Evolutionary conservation across 1,140 invertebrate genomes (phyloP).

Genomic region (Augochlora pura): DNA sequence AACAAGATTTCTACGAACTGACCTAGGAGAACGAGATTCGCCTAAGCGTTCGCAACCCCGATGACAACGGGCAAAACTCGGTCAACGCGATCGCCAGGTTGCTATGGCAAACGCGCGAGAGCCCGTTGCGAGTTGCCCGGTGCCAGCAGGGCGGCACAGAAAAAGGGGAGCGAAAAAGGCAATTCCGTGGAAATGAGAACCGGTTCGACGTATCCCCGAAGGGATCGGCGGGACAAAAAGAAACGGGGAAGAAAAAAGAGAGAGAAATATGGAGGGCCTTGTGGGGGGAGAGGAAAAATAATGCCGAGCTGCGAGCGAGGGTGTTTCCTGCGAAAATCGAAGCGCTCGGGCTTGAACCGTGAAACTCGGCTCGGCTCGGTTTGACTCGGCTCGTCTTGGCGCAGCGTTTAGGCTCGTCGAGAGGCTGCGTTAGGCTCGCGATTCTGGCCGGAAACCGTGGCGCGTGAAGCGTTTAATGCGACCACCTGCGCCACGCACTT

Average conservation of each 20-base stretch:
- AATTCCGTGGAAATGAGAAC: conserved; percentile 30
- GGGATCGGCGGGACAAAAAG: not conserved
- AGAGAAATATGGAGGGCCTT: no score
- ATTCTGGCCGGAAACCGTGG: no score
- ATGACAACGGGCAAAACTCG: not conserved
- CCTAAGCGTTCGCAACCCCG: no score
- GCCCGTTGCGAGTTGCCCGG: no score
- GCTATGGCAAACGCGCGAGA: not conserved
- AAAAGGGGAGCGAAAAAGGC: not conserved
- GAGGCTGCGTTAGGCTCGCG: no score
- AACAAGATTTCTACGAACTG: no score
- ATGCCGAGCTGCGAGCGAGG: not conserved
- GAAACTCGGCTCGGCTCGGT: not conserved
- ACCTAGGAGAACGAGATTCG: no score
- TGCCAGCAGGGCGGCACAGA: not conserved
- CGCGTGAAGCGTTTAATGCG: not conserved
- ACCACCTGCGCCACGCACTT: conserved; percentile 23
- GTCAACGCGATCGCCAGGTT: not conserved
- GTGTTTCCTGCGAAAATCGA: conserved; percentile 9
- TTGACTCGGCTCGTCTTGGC: no score
- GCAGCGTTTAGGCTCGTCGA: no score
- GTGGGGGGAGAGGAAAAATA: not conserved
- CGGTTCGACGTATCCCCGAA: conserved; percentile 7
- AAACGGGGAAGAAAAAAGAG: no score
- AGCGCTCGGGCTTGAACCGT: conserved; percentile 1